These are phyloP conservation scores for Sparidentex hasta DNA, from an alignment of 2,797 vertebrate species.

Conservation along the genomic window DNA sequence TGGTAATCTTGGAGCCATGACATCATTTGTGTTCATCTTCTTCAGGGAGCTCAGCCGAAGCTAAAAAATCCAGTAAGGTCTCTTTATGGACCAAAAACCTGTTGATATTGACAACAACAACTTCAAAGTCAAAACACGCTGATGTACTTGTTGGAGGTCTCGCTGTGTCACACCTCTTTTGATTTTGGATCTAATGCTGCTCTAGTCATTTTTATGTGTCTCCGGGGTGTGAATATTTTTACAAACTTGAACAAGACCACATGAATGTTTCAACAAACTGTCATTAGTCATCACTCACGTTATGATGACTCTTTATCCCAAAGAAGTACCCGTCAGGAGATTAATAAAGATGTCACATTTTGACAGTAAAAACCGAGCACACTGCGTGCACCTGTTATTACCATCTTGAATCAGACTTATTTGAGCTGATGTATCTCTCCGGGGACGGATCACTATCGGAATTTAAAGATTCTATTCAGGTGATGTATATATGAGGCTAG, in stretches of 20 bases:
- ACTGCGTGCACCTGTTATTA: constrained; percentile 22
- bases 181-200: neutral
- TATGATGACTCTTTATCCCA: neutral
- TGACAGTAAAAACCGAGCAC: constrained; percentile 20
- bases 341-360: constrained; percentile 30
- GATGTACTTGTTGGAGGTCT: constrained; percentile 8
- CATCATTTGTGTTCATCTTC: neutral
- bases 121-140: neutral
- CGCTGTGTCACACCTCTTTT: neutral
- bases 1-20: neutral
- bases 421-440: constrained; percentile 3
- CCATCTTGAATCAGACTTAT: constrained; percentile 25
- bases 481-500: neutral
- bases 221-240: neutral
- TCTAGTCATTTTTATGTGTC: neutral
- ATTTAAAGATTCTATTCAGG: neutral
- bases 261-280: constrained; percentile 16
- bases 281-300: constrained; percentile 8
- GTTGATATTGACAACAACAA: neutral
- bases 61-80: neutral
- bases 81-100: neutral
- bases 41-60: neutral
- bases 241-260: constrained; percentile 1
- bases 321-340: constrained; percentile 13
- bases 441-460: neutral